These are phyloP conservation scores for Oreocharis arfaki DNA, from an alignment of 2,113 vertebrate genomes.

Conservation along the genomic window DNA sequence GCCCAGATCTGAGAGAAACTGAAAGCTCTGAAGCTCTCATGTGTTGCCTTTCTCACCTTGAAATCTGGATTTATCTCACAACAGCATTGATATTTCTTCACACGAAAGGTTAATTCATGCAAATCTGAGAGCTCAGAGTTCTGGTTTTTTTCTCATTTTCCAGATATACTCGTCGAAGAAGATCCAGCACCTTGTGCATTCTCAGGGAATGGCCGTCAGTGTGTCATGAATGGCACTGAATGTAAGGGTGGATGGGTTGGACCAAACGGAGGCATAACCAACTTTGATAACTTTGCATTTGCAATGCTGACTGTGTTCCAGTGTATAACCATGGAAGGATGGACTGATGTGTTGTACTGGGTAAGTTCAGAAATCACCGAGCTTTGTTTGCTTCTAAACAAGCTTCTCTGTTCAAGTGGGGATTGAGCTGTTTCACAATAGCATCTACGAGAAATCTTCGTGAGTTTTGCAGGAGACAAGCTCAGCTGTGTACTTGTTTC, in stretches of 20 bases:
- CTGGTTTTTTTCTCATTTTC: background rate
- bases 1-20: background rate
- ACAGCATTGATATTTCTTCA: background rate
- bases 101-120: background rate
- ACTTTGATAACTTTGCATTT: slow-evolving; percentile 99
- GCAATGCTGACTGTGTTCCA: slow-evolving; percentile 99
- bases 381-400: background rate
- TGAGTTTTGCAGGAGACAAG: background rate
- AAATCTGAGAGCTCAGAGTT: background rate
- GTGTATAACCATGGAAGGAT: slow-evolving; percentile 99
- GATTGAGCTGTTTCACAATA: background rate
- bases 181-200: slow-evolving; percentile 95
- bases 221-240: slow-evolving; percentile 87
- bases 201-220: slow-evolving; percentile 94
- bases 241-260: slow-evolving; percentile 96
- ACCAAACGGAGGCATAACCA: slow-evolving; percentile 96
- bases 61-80: background rate
- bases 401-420: background rate
- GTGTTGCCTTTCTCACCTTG: background rate
- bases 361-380: slow-evolving; percentile 67
- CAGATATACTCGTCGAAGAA: slow-evolving; percentile 87
- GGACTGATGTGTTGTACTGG: slow-evolving; percentile 99
- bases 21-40: background rate
- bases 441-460: background rate
- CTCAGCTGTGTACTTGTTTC: background rate